A percentile compares a stretch with the other conserved stretches of the same genome.
Conservation (phyloP, 2,797 vertebrate species). For the Phalloptychus januarius region DNA sequence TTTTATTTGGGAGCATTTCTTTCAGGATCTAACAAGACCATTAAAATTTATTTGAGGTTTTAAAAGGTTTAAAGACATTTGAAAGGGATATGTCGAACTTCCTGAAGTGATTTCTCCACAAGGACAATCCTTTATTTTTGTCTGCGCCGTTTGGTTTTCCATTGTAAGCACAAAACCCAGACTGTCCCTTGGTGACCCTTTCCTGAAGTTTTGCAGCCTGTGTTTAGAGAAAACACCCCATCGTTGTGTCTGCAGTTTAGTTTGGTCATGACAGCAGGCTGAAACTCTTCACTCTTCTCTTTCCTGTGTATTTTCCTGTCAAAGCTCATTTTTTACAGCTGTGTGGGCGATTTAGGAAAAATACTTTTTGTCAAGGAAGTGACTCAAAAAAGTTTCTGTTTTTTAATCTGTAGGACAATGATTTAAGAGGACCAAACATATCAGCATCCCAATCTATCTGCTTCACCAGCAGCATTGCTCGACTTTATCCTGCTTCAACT, state of each 20-base stretch:
- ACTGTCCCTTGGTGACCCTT: constrained; percentile 36
- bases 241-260: constrained; percentile 42
- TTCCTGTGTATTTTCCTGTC: constrained; percentile 27
- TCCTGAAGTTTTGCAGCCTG: constrained; percentile 19
- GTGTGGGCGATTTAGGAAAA: constrained; percentile 20
- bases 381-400: constrained; percentile 19
- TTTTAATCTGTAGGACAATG: constrained; percentile 43
- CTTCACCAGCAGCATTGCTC: constrained; percentile 34
- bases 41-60: constrained; percentile 3
- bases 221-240: constrained; percentile 54
- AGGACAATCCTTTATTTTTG: not conserved
- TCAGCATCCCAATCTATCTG: constrained; percentile 59
- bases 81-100: not conserved
- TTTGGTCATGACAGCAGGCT: constrained; percentile 45
- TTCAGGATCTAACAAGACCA: not conserved
- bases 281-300: constrained; percentile 20
- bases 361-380: constrained; percentile 33
- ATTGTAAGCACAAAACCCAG: constrained; percentile 21
- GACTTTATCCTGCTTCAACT: not conserved
- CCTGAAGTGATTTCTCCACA: not conserved
- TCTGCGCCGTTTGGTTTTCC: constrained; percentile 18
- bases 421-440: constrained; percentile 62
- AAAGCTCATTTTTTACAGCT: constrained; percentile 8
- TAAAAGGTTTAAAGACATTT: not conserved
- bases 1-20: not conserved